A percentile compares a stretch with the other conserved stretches of the same genome.
phyloP scores from a whole-genome alignment of 2,113 vertebrate genomes.

The Perca flavescens region DNA sequence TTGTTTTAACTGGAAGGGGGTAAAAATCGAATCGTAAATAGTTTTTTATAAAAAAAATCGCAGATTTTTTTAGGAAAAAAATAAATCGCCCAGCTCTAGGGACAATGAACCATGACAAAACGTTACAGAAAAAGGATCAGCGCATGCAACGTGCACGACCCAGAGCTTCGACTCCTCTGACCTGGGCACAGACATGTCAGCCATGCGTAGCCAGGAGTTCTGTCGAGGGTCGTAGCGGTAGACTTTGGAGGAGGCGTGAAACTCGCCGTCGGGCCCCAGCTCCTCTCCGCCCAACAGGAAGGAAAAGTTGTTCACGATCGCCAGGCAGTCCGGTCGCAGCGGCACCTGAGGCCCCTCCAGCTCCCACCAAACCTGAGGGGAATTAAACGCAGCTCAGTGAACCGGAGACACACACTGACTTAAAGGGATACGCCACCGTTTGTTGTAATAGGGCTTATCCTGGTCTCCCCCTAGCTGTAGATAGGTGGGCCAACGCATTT shows the following conservation, averaged over 20 bases:
- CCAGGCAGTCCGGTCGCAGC: constrained; percentile 95
- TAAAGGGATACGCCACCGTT: too few species aligned
- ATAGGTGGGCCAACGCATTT: too few species aligned
- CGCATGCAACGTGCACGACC: too few species aligned
- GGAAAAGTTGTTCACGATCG: constrained; percentile 98
- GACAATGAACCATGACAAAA: not conserved
- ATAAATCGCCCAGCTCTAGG: too few species aligned
- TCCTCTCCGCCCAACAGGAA: constrained; percentile 98
- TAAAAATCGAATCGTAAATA: too few species aligned
- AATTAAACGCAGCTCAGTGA: not conserved
- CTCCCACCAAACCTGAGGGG: constrained; percentile 95
- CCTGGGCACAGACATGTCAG: constrained; percentile 98
- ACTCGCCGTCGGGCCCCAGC: constrained; percentile 96
- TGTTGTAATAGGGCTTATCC: too few species aligned
- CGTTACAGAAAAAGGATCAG: not conserved
- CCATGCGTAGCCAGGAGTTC: constrained; percentile 97
- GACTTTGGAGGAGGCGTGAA: constrained; percentile 98
- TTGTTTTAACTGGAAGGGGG: too few species aligned
- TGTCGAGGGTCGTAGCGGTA: constrained; percentile 98
- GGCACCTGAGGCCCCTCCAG: constrained; percentile 98
- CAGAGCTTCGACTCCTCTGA: constrained; percentile 16
- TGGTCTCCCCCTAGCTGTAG: too few species aligned
- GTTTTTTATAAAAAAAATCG: too few species aligned
- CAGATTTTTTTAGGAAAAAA: too few species aligned
- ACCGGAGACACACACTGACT: not conserved